These are phyloP conservation scores for Megalonaias nervosa DNA, from an alignment of 1,140 invertebrate genomes.

Conservation along the genomic window DNA sequence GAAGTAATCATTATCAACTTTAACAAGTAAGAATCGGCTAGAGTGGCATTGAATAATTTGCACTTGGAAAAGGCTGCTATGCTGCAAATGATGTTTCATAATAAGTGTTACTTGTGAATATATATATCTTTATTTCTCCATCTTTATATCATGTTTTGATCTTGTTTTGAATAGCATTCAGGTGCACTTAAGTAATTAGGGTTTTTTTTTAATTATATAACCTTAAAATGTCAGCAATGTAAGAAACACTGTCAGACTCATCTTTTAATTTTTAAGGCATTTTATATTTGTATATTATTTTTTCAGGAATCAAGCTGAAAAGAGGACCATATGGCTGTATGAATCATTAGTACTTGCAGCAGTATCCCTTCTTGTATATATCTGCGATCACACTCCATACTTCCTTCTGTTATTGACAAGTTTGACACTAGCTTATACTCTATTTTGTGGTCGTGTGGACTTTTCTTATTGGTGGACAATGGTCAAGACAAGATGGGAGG, in stretches of 20 bases:
- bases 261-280: too few species aligned
- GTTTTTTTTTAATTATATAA: slow-evolving; percentile 3
- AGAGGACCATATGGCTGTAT: slow-evolving; percentile 64
- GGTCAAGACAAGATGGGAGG: slow-evolving; percentile 60
- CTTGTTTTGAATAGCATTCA: too few species aligned
- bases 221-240: not conserved
- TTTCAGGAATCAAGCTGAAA: slow-evolving; percentile 61
- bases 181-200: not conserved
- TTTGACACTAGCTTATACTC: slow-evolving; percentile 62
- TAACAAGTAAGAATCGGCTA: too few species aligned
- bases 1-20: too few species aligned
- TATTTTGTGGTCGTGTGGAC: slow-evolving; percentile 50
- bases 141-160: too few species aligned
- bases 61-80: too few species aligned
- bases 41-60: too few species aligned
- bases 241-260: too few species aligned
- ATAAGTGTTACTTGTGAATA: too few species aligned
- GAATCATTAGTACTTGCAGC: slow-evolving; percentile 57
- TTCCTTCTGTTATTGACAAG: slow-evolving; percentile 53
- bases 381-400: slow-evolving; percentile 61
- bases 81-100: too few species aligned
- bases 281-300: slow-evolving; percentile 27
- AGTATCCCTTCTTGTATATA: slow-evolving; percentile 52
- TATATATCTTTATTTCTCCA: too few species aligned
- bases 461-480: slow-evolving; percentile 42